These are phyloP conservation scores for Desmophyllum pertusum DNA, from an alignment of 92 coral and sea anemone species.

Conservation along the genomic window DNA sequence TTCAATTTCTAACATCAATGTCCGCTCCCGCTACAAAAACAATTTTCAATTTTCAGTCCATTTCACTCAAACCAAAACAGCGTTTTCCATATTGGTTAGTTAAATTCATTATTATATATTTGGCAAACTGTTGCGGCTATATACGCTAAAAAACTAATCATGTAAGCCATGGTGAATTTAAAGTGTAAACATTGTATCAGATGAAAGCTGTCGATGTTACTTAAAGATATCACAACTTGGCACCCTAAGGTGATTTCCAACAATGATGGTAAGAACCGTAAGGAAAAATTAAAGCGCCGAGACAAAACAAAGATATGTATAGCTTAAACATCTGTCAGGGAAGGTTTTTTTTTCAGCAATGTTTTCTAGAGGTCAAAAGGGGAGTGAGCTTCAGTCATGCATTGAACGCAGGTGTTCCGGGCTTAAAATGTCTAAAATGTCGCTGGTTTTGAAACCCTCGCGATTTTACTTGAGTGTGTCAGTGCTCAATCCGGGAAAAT, in stretches of 20 bases:
- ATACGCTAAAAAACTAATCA: background rate
- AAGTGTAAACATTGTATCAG: background rate
- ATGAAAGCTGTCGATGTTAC: background rate
- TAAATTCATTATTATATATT: background rate
- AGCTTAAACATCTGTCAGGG: constrained; percentile 10
- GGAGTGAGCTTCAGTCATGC: background rate
- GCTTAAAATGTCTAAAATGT: background rate
- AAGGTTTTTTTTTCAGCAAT: background rate
- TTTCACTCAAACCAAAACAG: background rate
- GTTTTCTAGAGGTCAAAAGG: background rate
- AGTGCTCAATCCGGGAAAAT: background rate
- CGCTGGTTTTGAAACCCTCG: background rate
- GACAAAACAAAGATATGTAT: background rate
- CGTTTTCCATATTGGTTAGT: background rate
- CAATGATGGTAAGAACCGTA: background rate
- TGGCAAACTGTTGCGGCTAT: background rate
- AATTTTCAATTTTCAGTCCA: background rate
- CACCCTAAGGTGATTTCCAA: background rate
- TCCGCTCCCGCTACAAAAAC: background rate
- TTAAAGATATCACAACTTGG: background rate
- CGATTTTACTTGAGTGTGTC: background rate
- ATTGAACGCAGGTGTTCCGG: background rate
- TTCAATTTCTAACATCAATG: background rate
- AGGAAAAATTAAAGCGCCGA: background rate
- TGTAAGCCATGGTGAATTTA: background rate